Evolutionary conservation across 2,888 invertebrate species (phyloP).

Genomic region (Drosophila antonietae): DNA sequence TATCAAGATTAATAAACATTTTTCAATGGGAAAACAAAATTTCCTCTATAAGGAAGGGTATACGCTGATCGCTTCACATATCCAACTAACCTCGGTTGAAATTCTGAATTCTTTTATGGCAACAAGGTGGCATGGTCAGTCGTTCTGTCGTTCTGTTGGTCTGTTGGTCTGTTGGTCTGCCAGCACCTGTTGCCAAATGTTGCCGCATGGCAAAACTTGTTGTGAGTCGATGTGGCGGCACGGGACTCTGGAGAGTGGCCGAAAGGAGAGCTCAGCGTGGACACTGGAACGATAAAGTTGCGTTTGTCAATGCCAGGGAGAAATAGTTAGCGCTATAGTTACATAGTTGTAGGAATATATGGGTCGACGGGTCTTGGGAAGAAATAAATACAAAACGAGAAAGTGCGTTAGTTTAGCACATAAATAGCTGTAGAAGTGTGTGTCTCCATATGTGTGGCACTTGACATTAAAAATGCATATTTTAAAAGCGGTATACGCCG

Average conservation of each 20-base stretch:
- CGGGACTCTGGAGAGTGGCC: not conserved
- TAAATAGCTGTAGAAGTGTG: not conserved
- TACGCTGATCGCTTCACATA: not conserved
- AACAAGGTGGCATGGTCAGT: constrained; percentile 27
- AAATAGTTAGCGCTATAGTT: constrained; percentile 55
- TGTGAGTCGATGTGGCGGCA: constrained; percentile 15
- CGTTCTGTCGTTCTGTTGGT: constrained; percentile 3
- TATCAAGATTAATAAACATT: not conserved
- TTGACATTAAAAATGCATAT: constrained; percentile 44
- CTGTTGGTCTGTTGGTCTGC: constrained; percentile 1
- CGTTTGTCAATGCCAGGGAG: constrained; percentile 41
- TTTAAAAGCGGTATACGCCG: constrained; percentile 42
- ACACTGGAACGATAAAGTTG: constrained; percentile 30
- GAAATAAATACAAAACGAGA: constrained; percentile 48
- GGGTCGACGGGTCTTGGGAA: constrained; percentile 63
- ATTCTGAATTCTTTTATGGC: constrained; percentile 33
- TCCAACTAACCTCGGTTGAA: constrained; percentile 45
- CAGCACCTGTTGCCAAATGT: constrained; percentile 51
- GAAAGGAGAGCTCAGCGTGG: not conserved
- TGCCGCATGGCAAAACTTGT: constrained; percentile 48
- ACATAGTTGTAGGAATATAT: constrained; percentile 61
- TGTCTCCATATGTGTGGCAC: constrained; percentile 28
- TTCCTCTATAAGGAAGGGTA: not conserved
- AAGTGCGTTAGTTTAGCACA: constrained; percentile 51
- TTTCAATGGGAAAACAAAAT: too few species aligned